Evolutionary conservation across 1,140 invertebrate genomes (phyloP).

Genomic region (Nasonia giraulti): DNA sequence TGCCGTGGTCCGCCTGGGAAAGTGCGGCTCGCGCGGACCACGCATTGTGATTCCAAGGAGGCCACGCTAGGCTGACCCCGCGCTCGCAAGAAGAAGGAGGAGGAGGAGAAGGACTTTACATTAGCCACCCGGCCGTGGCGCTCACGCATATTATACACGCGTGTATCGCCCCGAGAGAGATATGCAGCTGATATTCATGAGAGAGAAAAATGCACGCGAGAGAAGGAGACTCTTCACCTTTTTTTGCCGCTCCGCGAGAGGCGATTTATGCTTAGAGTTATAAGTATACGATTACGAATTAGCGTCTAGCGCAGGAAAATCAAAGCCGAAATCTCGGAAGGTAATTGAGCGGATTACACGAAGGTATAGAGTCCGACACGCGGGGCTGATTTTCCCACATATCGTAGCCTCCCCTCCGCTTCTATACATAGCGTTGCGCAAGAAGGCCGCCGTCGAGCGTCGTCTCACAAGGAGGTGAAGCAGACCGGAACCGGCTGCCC

Average conservation of each 20-base stretch:
- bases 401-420: background rate
- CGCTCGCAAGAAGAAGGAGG: background rate
- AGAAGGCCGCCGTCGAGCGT: background rate
- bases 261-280: background rate
- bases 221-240: background rate
- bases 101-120: slow-evolving; percentile 59
- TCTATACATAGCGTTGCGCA: slow-evolving; percentile 8
- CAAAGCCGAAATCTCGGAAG: background rate
- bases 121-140: slow-evolving; percentile 65
- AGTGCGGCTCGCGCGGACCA: slow-evolving; percentile 59
- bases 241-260: background rate
- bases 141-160: slow-evolving; percentile 58
- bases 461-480: slow-evolving; percentile 32
- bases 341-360: slow-evolving; percentile 7
- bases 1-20: slow-evolving; percentile 73
- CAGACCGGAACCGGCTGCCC: slow-evolving; percentile 26
- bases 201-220: background rate
- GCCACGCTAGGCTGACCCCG: slow-evolving; percentile 73
- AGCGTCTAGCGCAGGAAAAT: background rate
- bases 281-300: background rate
- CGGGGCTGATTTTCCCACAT: slow-evolving; percentile 36
- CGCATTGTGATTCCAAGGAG: slow-evolving; percentile 69
- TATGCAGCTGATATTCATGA: too few species aligned
- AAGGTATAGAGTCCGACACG: background rate
- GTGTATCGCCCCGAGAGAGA: background rate